A percentile compares a stretch with the other conserved stretches of the same genome.
phyloP scores from a whole-genome alignment of 1,140 invertebrate species.

The Elysia chlorotica region DNA sequence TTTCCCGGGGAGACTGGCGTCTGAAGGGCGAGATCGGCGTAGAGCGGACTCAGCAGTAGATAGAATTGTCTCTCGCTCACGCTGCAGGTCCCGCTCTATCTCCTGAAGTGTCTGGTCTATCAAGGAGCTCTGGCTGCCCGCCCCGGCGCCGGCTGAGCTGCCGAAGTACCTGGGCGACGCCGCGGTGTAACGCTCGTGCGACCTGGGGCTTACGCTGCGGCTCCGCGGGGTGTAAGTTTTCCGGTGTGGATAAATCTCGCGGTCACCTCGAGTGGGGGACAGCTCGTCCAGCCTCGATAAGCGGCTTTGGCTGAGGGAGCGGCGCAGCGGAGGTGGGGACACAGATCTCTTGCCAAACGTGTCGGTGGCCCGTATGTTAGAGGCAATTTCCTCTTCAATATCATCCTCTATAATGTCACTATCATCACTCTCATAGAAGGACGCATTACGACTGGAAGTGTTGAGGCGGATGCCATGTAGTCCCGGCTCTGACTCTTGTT shows the following conservation, averaged over 20 bases:
- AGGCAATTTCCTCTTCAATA: neutral
- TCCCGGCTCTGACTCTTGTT: conserved; percentile 17
- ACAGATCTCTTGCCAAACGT: conserved; percentile 9
- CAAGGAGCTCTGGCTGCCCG: neutral
- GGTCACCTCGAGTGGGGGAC: conserved; percentile 33
- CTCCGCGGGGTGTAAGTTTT: conserved; percentile 11
- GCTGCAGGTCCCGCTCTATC: neutral
- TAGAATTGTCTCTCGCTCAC: neutral
- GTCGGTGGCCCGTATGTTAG: neutral
- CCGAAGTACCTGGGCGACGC: no score
- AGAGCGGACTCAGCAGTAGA: no score
- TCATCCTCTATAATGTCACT: no score
- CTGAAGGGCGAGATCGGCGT: no score
- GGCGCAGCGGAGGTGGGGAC: neutral
- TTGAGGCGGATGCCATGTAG: no score
- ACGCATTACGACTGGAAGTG: no score
- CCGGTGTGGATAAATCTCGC: conserved; percentile 53
- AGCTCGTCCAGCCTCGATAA: conserved; percentile 38
- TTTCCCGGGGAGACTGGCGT: no score
- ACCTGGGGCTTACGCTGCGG: conserved; percentile 18
- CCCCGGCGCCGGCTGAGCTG: neutral
- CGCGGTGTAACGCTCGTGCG: neutral
- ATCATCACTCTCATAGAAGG: no score
- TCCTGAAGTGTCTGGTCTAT: neutral
- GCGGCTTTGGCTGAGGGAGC: conserved; percentile 7